Conservation (phyloP, 53 echinoderm and acorn worm genomes). For the Echinarachnius parma region DNA sequence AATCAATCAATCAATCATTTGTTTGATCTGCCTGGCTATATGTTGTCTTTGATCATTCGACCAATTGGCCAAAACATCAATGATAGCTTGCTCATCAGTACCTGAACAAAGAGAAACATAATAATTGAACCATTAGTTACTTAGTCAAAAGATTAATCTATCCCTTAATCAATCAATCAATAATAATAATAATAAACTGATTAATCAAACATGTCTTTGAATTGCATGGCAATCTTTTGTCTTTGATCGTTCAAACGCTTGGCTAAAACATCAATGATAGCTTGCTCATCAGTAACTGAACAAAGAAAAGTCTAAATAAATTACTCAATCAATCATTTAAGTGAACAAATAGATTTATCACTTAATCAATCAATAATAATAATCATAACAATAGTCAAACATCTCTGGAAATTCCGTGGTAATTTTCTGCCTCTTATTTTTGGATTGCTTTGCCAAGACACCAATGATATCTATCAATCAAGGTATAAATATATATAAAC, state of each 20-base stretch:
- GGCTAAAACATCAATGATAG: slow-evolving; percentile 87
- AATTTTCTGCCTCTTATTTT: slow-evolving; percentile 82
- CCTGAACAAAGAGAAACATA: too few species aligned
- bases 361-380: too few species aligned
- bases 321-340: too few species aligned
- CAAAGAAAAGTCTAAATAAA: too few species aligned
- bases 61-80: slow-evolving; percentile 79
- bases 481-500: too few species aligned
- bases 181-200: too few species aligned
- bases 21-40: slow-evolving; percentile 87
- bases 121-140: too few species aligned
- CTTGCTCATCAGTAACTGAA: slow-evolving; percentile 98
- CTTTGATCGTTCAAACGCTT: slow-evolving; percentile 77
- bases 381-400: too few species aligned
- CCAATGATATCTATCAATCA: slow-evolving; percentile 94
- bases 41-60: slow-evolving; percentile 85
- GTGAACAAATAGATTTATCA: too few species aligned
- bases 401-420: slow-evolving; percentile 92
- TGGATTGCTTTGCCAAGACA: slow-evolving; percentile 72
- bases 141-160: too few species aligned
- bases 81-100: slow-evolving; percentile 97
- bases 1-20: too few species aligned
- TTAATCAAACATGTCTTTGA: slow-evolving; percentile 99
- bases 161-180: too few species aligned
- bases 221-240: slow-evolving; percentile 88